Conservation (phyloP, 2,797 vertebrate species). For the Mus spretus region DNA sequence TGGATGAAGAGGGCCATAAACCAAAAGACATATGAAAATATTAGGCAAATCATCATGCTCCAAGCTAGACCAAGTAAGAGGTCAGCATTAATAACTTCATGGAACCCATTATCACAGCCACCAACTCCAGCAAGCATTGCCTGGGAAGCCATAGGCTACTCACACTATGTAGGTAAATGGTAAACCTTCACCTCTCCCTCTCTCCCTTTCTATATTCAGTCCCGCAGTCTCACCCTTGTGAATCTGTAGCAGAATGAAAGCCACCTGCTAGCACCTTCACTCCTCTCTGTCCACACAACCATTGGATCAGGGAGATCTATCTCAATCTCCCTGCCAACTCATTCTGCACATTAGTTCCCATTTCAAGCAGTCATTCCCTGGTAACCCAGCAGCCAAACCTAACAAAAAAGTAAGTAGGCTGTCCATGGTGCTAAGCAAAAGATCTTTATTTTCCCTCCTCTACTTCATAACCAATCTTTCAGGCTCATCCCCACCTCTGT, state of each 20-base stretch:
- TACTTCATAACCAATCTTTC: neutral
- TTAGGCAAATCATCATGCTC: neutral
- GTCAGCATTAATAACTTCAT: neutral
- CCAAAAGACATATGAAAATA: neutral
- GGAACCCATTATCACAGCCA: neutral
- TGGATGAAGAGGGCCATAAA: neutral
- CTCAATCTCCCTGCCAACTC: neutral
- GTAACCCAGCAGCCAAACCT: neutral
- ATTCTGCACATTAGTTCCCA: neutral
- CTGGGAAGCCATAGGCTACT: neutral
- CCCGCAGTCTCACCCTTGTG: accelerated
- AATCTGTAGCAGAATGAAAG: neutral
- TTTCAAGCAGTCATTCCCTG: neutral
- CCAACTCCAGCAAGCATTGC: neutral
- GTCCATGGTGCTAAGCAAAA: neutral
- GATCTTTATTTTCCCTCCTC: neutral
- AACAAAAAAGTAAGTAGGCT: neutral
- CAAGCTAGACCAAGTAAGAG: neutral
- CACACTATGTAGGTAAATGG: neutral
- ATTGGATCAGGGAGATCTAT: neutral
- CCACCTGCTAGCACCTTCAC: too few species aligned
- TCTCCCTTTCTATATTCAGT: neutral
- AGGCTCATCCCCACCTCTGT: neutral
- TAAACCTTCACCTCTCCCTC: neutral
- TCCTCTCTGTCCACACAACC: neutral